A percentile compares a stretch with the other conserved stretches of the same genome.
These are phyloP conservation scores for Lochmaea crataegi DNA, from an alignment of 2,888 invertebrate genomes.

Conservation along the genomic window DNA sequence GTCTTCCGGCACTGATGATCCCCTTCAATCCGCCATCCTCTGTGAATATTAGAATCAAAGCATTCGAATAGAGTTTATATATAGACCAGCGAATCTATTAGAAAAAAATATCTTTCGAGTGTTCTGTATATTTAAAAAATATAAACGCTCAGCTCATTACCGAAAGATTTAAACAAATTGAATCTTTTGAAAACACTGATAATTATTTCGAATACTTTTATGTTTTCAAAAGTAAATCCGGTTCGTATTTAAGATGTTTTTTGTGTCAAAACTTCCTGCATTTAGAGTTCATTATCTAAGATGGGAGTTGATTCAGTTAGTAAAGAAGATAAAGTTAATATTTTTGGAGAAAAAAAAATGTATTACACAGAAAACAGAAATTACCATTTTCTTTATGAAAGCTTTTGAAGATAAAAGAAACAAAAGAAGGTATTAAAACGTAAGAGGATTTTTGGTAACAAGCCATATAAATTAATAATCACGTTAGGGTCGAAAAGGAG, in stretches of 20 bases:
- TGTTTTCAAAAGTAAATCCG: conserved; percentile 22
- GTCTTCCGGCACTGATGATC: conserved; percentile 27
- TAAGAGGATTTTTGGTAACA: conserved; percentile 60
- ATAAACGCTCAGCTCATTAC: conserved; percentile 12
- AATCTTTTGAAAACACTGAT: conserved; percentile 22
- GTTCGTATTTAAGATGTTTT: conserved; percentile 24
- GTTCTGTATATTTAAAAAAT: background rate
- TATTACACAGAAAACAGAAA: conserved; percentile 30
- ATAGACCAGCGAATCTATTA: background rate
- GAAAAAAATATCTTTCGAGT: background rate
- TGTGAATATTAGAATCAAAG: conserved; percentile 12
- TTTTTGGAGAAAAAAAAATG: conserved; percentile 31
- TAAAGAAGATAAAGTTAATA: conserved; percentile 27
- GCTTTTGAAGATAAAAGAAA: conserved; percentile 49
- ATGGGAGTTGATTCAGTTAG: conserved; percentile 15
- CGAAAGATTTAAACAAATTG: conserved; percentile 16
- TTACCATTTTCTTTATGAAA: conserved; percentile 31
- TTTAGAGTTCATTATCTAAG: conserved; percentile 29
- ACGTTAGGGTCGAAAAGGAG: conserved; percentile 53
- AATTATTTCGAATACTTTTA: conserved; percentile 26
- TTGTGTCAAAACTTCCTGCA: conserved; percentile 22
- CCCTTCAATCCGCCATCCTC: conserved; percentile 21
- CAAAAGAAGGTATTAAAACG: conserved; percentile 55
- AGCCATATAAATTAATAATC: conserved; percentile 62
- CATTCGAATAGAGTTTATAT: background rate